Conservation (phyloP, 1,140 invertebrate genomes). For the Cydia strobilella region DNA sequence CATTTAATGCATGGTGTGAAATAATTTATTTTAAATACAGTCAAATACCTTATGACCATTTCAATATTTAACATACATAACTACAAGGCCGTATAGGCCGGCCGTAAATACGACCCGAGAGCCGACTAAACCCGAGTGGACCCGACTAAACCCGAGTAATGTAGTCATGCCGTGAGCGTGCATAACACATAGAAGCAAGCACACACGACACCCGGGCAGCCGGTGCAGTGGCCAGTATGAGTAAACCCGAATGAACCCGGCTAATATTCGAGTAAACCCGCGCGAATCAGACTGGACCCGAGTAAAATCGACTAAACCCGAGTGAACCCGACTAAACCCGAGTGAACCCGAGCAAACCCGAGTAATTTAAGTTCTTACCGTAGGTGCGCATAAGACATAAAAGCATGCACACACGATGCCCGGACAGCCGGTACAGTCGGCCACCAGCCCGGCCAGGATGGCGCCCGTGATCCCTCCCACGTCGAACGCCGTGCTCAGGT, state of each 20-base stretch:
- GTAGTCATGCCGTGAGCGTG: slow-evolving; percentile 88
- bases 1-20: too few relatives aligned
- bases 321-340: too few relatives aligned
- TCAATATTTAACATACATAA: too few relatives aligned
- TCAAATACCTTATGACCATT: too few relatives aligned
- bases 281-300: too few relatives aligned
- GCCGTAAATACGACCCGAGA: slow-evolving; percentile 86
- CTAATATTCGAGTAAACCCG: too few relatives aligned
- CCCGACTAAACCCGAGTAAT: background rate
- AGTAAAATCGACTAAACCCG: too few relatives aligned
- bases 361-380: slow-evolving; percentile 82
- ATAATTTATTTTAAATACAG: too few relatives aligned
- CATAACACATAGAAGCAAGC: slow-evolving; percentile 76
- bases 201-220: background rate
- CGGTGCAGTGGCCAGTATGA: slow-evolving; percentile 83
- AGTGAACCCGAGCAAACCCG: too few relatives aligned
- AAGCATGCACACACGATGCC: slow-evolving; percentile 92
- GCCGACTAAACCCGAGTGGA: too few relatives aligned
- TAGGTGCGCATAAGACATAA: slow-evolving; percentile 91
- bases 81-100: slow-evolving; percentile 49
- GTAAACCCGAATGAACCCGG: too few relatives aligned
- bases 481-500: slow-evolving; percentile 95
- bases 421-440: slow-evolving; percentile 91
- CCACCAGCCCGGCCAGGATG: slow-evolving; percentile 85
- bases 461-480: slow-evolving; percentile 83